Base-by-base conservation (phyloP, 2,797 vertebrate species). In the Salmo trutta region DNA sequence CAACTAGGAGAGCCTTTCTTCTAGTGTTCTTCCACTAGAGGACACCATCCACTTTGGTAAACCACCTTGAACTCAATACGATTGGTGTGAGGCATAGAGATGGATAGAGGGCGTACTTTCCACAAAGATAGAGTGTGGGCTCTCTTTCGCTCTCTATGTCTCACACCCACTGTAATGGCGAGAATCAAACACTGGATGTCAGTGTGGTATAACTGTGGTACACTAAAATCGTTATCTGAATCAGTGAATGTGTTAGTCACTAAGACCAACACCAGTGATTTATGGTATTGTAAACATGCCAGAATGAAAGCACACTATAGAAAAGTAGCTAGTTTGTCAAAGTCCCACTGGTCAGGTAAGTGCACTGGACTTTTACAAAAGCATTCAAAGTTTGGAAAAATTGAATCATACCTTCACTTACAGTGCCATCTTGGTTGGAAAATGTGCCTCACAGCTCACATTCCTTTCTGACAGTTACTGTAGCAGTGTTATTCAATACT, bases 361-460 rank as follows among this genome's bases (percentile, higher is more conserved):
- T 10, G 17, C 41, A 29, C 31, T 8, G 3, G 24, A 67, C 36
- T 65, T 56, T 74, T 54, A 77, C 64, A 76, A 75, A 80, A 72
- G 52, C 75, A 62, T 72, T 31, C 27, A 77, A 68, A 78, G 36
- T 78, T 75, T 82, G 89, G 88, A 92, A 88, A 91, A 81, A 80
- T 41, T n/a, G 52, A 81, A 78, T 91, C 82, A 89, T n/a, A 1
- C 75, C 7, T 27, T 64, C 86, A 78, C 85, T 87, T 81, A 79
- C 71, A 82, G 31, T 80, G 53, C 75, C 79, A 83, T 71, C 66
- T 86, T 81, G 75, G 71, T 67, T 72, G 84, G 77, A 88, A 90
- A 90, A 75, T 81, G 66, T 84, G 24, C 19, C 36, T 19, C 41
- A 33, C 19, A 19, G 33, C 77, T 91, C 88, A 87, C 72, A 70